A percentile compares a stretch with the other conserved stretches of the same genome.
Conservation (phyloP, 2,797 vertebrate genomes). For the Zenarchopterus dispar region DNA sequence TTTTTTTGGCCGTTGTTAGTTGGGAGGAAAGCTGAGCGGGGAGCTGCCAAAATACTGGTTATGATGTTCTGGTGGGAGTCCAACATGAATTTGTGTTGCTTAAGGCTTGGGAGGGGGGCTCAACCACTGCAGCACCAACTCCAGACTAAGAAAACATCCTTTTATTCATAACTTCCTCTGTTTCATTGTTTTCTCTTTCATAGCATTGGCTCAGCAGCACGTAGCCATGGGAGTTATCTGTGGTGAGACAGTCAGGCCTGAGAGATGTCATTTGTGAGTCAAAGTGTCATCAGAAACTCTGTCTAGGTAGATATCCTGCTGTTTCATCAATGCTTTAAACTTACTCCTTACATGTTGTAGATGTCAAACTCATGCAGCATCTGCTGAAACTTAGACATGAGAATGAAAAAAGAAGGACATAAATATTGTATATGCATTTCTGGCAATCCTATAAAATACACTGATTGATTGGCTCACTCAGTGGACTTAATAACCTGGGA, state of each 20-base stretch:
- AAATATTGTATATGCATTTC: background rate
- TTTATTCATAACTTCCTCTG: constrained; percentile 39
- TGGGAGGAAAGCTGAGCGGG: constrained; percentile 25
- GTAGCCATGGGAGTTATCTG: constrained; percentile 9
- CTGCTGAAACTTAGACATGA: background rate
- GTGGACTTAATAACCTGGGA: too few species aligned
- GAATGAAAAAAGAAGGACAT: constrained; percentile 10
- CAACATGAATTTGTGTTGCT: constrained; percentile 51
- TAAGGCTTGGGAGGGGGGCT: constrained; percentile 18
- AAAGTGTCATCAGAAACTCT: constrained; percentile 9
- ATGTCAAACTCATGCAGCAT: background rate
- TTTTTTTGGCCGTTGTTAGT: constrained; percentile 24
- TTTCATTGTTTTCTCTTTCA: constrained; percentile 22
- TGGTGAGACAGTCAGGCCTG: constrained; percentile 2
- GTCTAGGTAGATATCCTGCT: background rate
- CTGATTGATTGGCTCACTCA: too few species aligned
- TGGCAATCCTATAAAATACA: background rate
- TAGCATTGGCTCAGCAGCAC: constrained; percentile 12
- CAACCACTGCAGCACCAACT: constrained; percentile 35
- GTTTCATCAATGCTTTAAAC: background rate
- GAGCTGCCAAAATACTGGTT: constrained; percentile 45
- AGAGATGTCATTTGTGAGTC: constrained; percentile 17
- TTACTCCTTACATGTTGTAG: constrained; percentile 1
- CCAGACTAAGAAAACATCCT: constrained; percentile 58
- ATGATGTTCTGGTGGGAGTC: constrained; percentile 52